These are phyloP conservation scores for Siniperca knerii DNA, from an alignment of 2,113 vertebrate species.

Conservation along the genomic window DNA sequence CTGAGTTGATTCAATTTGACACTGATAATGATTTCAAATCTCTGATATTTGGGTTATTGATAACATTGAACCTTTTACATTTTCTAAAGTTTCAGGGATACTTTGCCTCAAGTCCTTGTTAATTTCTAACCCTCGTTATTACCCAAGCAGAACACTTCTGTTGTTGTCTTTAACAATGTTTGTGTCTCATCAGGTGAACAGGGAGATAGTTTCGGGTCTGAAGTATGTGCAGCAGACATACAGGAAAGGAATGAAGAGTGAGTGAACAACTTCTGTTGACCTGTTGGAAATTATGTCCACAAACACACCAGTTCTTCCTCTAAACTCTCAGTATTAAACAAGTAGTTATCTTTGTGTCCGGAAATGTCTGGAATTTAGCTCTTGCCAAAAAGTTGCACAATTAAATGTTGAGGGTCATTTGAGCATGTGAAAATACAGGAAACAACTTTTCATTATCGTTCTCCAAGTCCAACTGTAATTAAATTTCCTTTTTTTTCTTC, in stretches of 20 bases:
- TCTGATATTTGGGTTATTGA: background rate
- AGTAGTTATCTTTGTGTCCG: background rate
- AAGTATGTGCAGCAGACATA: slow-evolving; percentile 93
- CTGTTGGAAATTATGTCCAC: background rate
- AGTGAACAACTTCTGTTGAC: slow-evolving; percentile 73
- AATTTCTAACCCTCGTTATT: background rate
- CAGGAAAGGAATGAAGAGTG: slow-evolving; percentile 94
- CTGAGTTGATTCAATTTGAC: background rate
- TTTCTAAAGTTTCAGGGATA: background rate
- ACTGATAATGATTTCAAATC: no score
- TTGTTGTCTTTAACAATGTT: background rate
- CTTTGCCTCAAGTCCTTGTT: background rate
- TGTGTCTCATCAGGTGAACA: slow-evolving; percentile 88
- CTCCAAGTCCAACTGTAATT: background rate
- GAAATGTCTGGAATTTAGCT: background rate
- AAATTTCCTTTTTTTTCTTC: background rate
- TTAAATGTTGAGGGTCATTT: background rate
- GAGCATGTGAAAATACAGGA: background rate
- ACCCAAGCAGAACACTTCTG: background rate
- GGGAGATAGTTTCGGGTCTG: slow-evolving; percentile 94
- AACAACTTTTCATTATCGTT: no score
- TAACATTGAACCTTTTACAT: background rate
- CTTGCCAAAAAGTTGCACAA: background rate
- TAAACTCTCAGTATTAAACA: background rate
- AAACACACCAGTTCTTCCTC: background rate